These are phyloP conservation scores for Galeopsomyia nigrocyanea DNA, from an alignment of 2,888 invertebrate species.

Conservation along the genomic window DNA sequence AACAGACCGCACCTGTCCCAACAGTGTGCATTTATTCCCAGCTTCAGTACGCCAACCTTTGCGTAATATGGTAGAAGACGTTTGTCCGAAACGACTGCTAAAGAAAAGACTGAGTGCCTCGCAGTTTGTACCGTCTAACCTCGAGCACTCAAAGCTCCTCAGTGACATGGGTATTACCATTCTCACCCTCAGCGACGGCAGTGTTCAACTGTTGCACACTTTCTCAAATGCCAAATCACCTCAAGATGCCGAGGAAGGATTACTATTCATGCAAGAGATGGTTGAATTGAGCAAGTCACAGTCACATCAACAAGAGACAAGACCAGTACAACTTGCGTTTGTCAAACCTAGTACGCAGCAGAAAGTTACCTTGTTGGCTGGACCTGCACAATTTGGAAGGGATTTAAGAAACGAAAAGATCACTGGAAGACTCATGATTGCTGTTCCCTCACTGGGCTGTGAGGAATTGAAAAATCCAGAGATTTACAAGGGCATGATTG, in stretches of 20 bases:
- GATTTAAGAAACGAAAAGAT: conserved; percentile 78
- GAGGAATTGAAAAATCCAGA: conserved; percentile 73
- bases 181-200: conserved; percentile 88
- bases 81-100: conserved; percentile 77
- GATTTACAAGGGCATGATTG: conserved; percentile 80
- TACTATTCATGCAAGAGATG: conserved; percentile 98
- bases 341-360: conserved; percentile 65
- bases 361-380: conserved; percentile 75
- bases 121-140: conserved; percentile 85
- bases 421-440: conserved; percentile 76
- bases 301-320: conserved; percentile 72
- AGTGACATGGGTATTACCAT: conserved; percentile 96
- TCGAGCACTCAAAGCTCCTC: conserved; percentile 88
- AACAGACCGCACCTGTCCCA: conserved; percentile 85
- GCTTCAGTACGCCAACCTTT: conserved; percentile 87
- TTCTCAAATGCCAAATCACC: conserved; percentile 87
- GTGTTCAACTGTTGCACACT: conserved; percentile 92
- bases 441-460: conserved; percentile 81
- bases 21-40: conserved; percentile 85
- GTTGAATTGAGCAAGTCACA: conserved; percentile 87
- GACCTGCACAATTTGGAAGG: conserved; percentile 92
- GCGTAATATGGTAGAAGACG: conserved; percentile 86
- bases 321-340: conserved; percentile 72
- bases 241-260: conserved; percentile 91
- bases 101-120: conserved; percentile 77